phyloP scores from a whole-genome alignment of 2,888 invertebrate species.

The Druceiella hillmani region DNA sequence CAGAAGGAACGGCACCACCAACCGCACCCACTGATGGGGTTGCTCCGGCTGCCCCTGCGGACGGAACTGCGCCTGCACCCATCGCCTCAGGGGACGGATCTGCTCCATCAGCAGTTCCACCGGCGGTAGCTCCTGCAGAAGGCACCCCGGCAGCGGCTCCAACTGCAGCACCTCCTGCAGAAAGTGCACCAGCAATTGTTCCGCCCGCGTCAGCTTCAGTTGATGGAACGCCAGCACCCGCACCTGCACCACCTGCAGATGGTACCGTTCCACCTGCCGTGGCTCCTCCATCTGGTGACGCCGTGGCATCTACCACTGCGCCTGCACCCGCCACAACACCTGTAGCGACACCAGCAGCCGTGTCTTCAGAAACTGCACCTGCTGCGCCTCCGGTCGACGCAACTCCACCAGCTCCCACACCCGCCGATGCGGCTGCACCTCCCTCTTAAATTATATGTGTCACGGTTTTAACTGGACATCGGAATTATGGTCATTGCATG shows the following conservation, averaged over 20 bases:
- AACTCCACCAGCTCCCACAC: conserved; percentile 15
- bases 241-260: conserved; percentile 17
- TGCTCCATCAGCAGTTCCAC: conserved; percentile 22
- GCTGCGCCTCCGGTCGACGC: conserved; percentile 10
- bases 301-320: conserved; percentile 21
- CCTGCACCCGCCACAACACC: conserved; percentile 23
- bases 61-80: conserved; percentile 21
- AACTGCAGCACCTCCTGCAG: conserved; percentile 22
- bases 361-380: conserved; percentile 22
- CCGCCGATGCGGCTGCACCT: conserved; percentile 20
- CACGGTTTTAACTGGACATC: too few relatives aligned
- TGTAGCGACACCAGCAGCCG: conserved; percentile 22
- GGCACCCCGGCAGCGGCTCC: conserved; percentile 25
- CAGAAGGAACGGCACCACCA: conserved; percentile 23
- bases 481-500: too few relatives aligned
- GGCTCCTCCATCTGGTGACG: conserved; percentile 24
- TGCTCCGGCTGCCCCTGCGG: conserved; percentile 18
- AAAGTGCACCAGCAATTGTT: conserved; percentile 22
- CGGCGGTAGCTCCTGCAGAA: conserved; percentile 23
- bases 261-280: conserved; percentile 10
- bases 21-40: conserved; percentile 24
- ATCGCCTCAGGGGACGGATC: conserved; percentile 18
- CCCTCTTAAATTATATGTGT: too few relatives aligned
- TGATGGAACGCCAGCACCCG: conserved; percentile 23
- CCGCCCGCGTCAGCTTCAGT: conserved; percentile 23